Percentiles rank a stretch among this genome's conserved stretches.
Evolutionary conservation across 2,797 vertebrate genomes (phyloP).

Genomic region (Gymnoscopelus braueri): DNA sequence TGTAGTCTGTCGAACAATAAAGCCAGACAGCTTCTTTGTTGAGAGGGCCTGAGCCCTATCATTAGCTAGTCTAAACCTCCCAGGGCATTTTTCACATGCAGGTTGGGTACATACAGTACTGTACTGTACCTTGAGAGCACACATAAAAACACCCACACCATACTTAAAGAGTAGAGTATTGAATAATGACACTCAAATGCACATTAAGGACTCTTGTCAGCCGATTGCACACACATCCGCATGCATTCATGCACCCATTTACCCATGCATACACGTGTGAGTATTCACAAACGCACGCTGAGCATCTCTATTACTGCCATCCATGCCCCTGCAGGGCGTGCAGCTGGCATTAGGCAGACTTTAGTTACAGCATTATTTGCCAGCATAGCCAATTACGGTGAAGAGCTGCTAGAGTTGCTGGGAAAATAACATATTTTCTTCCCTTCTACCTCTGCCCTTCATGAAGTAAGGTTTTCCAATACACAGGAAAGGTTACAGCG

Average conservation of each 20-base stretch:
- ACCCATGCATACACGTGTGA: constrained; percentile 13
- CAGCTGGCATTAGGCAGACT: constrained; percentile 26
- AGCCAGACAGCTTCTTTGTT: constrained; percentile 61
- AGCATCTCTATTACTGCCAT: neutral
- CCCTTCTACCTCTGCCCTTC: constrained; percentile 26
- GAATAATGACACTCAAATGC: neutral
- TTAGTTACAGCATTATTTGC: constrained; percentile 42
- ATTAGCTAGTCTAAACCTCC: constrained; percentile 58
- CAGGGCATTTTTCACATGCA: constrained; percentile 48
- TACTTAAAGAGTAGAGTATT: neutral
- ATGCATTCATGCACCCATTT: constrained; percentile 16
- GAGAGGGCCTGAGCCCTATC: constrained; percentile 52
- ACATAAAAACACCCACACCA: constrained; percentile 10
- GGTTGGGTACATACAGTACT: constrained; percentile 55
- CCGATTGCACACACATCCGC: constrained; percentile 14
- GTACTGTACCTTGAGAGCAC: constrained; percentile 41
- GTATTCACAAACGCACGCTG: constrained; percentile 1
- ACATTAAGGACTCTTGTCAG: constrained; percentile 1
- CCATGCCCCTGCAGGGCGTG: constrained; percentile 16
- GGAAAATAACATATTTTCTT: constrained; percentile 46
- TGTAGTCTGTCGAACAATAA: constrained; percentile 59
- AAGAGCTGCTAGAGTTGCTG: constrained; percentile 25
- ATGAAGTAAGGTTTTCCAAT: constrained; percentile 40
- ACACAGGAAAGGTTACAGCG: constrained; percentile 31
- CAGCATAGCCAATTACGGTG: constrained; percentile 27